phyloP scores from a whole-genome alignment of 2,888 invertebrate species.

The Cyaniris semiargus region DNA sequence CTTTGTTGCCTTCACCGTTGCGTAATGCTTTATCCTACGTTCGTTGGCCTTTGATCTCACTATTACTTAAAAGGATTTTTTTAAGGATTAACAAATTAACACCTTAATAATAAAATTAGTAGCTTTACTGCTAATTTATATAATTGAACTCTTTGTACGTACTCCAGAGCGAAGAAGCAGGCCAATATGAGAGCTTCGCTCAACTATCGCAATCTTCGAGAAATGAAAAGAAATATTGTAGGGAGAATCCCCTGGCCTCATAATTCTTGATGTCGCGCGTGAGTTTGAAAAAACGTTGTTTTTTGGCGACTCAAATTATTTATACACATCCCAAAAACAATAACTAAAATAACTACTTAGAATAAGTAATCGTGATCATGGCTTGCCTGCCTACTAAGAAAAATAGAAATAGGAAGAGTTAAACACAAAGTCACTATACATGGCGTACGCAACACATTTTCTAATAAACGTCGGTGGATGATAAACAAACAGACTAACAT shows the following conservation, averaged over 20 bases:
- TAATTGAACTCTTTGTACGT: too few species aligned
- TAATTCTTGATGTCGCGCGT: too few species aligned
- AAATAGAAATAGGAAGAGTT: neutral
- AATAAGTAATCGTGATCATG: neutral
- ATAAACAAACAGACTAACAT: slow-evolving; percentile 53
- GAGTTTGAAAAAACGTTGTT: too few species aligned
- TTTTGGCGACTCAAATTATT: too few species aligned
- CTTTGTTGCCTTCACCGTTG: neutral
- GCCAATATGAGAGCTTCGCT: too few species aligned
- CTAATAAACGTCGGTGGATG: slow-evolving; percentile 40
- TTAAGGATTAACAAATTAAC: neutral
- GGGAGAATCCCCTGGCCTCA: too few species aligned
- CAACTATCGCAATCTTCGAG: too few species aligned
- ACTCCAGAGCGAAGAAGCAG: too few species aligned
- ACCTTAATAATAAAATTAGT: too few species aligned
- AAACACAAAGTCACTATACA: neutral
- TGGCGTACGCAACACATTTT: slow-evolving; percentile 28
- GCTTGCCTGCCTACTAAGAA: neutral
- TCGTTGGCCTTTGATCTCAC: neutral
- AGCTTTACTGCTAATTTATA: too few species aligned
- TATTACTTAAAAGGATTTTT: neutral
- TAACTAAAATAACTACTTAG: neutral
- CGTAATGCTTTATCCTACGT: slow-evolving; percentile 2
- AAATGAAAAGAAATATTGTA: too few species aligned
- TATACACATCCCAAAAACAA: neutral